Base-by-base conservation (phyloP, 64 coral and sea anemone species). In the Pocillopora verrucosa region DNA sequence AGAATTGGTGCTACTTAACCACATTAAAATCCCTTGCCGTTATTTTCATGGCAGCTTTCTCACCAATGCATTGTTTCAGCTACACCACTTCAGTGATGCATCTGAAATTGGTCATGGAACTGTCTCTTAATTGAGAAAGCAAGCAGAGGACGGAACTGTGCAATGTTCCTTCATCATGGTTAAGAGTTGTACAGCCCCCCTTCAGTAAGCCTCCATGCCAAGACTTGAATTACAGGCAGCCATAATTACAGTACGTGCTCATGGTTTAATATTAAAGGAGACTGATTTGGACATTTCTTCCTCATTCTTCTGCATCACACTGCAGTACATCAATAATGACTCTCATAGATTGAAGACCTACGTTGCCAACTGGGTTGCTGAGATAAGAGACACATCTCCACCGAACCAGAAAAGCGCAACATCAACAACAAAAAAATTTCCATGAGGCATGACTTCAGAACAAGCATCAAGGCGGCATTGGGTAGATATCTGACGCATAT, bases 251-350 rank as follows among this genome's bases (percentile, higher is more conserved):
- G 85, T 25, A 89, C 14, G 81, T 89, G n/a, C 41, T 94, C 16
- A 76, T 62, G 59, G 62, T 69, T 15, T 87, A 17, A 77, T 92
- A 45, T 16, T 78, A 57, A 92, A 87, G 65, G 75, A 75, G 58
- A 74, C 83, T 58, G 86, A 58, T 51, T 51, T 51, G 41, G 41
- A 51, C 41, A 51, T 51, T 51, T 51, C 41, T 51, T 51, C 41
- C 41, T 67, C 77, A 35, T 84, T 80, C 30, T 87, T 92, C 63
- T n/a, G 72, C 56, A 36, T 92, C 56, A 88, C 64, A 2, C 72
- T 96, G 35, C 80, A 96, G 70, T 92, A 95, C 61, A 92, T 89
- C 60, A 86, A 85, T 16, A 96, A 92, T 34, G 80, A 84, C 34
- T 75, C 75, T 16, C 79, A 80, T 19, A 61, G 94, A 59, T 89